Percentiles rank a stretch among this genome's conserved stretches.
Conservation (phyloP, 2,888 invertebrate species). For the Agrotis segetum region DNA sequence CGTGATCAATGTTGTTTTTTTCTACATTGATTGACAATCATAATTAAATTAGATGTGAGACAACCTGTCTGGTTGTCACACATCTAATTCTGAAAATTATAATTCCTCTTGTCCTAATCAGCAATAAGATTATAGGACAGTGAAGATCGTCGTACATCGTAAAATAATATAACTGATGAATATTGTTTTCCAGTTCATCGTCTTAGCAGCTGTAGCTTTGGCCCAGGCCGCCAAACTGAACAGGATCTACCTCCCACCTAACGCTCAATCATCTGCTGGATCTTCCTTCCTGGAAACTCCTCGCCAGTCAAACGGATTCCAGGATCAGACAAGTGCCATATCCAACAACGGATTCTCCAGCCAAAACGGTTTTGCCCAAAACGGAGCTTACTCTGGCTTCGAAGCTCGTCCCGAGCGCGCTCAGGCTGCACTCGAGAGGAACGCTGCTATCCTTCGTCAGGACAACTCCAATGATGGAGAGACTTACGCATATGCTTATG, state of each 20-base stretch:
- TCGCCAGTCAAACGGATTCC: constrained; percentile 48
- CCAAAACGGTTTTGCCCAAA: constrained; percentile 48
- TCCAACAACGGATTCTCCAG: constrained; percentile 44
- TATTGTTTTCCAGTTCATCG: constrained; percentile 46
- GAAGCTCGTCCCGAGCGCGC: constrained; percentile 77
- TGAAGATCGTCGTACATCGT: too few species aligned
- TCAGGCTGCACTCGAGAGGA: constrained; percentile 83
- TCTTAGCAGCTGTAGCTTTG: constrained; percentile 76
- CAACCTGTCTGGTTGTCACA: too few species aligned
- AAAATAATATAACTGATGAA: too few species aligned
- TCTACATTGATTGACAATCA: not conserved
- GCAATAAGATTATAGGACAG: too few species aligned
- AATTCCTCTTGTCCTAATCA: too few species aligned
- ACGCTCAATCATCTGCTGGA: constrained; percentile 66
- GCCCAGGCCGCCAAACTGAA: constrained; percentile 82
- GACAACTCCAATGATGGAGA: constrained; percentile 84
- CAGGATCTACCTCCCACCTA: constrained; percentile 84
- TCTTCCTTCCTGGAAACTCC: constrained; percentile 60
- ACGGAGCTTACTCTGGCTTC: constrained; percentile 60
- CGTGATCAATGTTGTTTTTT: too few species aligned
- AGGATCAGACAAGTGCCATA: constrained; percentile 44
- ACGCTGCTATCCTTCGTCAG: constrained; percentile 84
- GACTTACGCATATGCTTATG: constrained; percentile 81
- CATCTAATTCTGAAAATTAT: too few species aligned
- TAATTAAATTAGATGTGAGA: too few species aligned